These are phyloP conservation scores for Cryptoprocta ferox DNA, from an alignment of 2,797 vertebrate species.

Conservation along the genomic window DNA sequence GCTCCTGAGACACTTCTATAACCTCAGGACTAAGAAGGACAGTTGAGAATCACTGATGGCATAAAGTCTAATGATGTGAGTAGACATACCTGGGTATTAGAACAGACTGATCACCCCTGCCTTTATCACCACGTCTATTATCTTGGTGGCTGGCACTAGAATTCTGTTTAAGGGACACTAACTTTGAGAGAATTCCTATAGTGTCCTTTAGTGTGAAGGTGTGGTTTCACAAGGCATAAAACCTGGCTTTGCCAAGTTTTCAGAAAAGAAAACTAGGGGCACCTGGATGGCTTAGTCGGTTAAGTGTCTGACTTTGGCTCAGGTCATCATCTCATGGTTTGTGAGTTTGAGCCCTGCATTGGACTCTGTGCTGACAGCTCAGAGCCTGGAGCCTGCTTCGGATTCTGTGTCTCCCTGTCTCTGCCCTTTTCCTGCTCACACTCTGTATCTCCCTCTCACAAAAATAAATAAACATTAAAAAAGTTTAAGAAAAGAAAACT, in stretches of 20 bases:
- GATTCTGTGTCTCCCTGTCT: too few species aligned
- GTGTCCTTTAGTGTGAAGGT: neutral
- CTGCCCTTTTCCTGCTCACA: too few species aligned
- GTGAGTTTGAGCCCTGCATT: too few species aligned
- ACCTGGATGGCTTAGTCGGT: too few species aligned
- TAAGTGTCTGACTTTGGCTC: too few species aligned
- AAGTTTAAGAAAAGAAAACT: neutral
- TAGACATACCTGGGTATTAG: neutral
- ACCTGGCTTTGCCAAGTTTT: neutral
- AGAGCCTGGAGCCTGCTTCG: too few species aligned
- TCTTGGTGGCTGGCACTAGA: neutral
- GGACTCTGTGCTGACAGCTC: too few species aligned
- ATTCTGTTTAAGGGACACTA: neutral
- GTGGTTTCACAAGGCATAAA: neutral
- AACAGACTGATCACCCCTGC: fast-evolving
- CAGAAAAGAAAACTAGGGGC: neutral
- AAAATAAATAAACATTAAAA: too few species aligned
- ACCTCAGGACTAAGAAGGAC: neutral
- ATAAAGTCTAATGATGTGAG: neutral
- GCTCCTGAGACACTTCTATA: neutral
- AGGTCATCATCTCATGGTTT: too few species aligned
- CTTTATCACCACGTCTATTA: too few species aligned
- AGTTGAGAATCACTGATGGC: neutral
- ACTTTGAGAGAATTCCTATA: neutral
- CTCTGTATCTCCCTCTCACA: too few species aligned